phyloP scores from a whole-genome alignment of 2,113 vertebrate genomes.

The Machaerirhynchus nigripectus region DNA sequence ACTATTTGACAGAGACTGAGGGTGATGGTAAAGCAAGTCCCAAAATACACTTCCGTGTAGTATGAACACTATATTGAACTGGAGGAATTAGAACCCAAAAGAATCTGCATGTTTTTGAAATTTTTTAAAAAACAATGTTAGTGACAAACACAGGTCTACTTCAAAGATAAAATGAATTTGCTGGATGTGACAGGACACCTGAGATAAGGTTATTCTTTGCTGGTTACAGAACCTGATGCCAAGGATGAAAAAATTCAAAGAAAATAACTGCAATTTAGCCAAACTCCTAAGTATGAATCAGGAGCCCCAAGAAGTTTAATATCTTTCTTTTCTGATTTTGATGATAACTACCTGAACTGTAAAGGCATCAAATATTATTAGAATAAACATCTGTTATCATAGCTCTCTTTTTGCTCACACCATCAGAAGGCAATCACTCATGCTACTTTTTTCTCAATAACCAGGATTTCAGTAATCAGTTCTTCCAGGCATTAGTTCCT shows the following conservation, averaged over 20 bases:
- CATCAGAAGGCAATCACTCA: background rate
- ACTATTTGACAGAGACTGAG: background rate
- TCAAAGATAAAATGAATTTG: background rate
- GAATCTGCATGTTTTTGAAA: background rate
- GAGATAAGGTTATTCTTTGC: background rate
- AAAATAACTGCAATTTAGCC: background rate
- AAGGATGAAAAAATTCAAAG: background rate
- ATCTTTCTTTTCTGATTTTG: background rate
- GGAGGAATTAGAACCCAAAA: background rate
- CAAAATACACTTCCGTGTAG: background rate
- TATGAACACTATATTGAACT: background rate
- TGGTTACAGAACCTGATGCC: background rate
- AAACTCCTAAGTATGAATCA: background rate
- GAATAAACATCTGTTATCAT: background rate
- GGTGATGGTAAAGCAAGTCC: background rate
- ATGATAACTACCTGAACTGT: background rate
- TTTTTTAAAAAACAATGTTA: background rate
- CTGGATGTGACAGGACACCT: background rate
- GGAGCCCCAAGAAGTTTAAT: background rate
- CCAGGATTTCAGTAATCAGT: background rate
- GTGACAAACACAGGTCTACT: background rate
- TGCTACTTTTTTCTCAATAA: background rate
- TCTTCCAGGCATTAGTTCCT: background rate
- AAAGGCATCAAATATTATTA: background rate
- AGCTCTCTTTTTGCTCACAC: background rate